These are phyloP conservation scores for Eidolon dupreanum DNA, from an alignment of 2,797 vertebrate genomes.

Conservation along the genomic window DNA sequence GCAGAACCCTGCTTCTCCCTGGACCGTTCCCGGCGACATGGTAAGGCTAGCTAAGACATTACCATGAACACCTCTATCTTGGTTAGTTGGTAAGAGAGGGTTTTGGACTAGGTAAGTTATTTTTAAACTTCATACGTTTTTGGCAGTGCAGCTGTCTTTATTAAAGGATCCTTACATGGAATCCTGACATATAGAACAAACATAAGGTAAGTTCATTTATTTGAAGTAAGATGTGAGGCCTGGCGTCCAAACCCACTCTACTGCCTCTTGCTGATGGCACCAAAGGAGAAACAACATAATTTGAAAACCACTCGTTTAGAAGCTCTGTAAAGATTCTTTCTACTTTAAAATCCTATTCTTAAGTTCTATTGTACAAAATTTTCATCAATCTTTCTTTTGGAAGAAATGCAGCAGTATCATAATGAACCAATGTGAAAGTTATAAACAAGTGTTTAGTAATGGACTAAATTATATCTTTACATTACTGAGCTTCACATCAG, in stretches of 20 bases:
- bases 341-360: background rate
- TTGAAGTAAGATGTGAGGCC: background rate
- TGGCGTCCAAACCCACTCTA: background rate
- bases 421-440: background rate
- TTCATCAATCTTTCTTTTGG: background rate
- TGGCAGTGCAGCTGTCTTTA: background rate
- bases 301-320: background rate
- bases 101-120: background rate
- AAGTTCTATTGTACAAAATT: background rate
- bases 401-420: background rate
- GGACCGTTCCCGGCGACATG: accelerated
- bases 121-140: background rate
- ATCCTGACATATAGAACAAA: background rate
- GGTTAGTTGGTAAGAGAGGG: background rate
- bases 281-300: background rate
- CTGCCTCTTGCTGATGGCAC: background rate
- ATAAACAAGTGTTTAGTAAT: background rate
- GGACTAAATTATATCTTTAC: background rate
- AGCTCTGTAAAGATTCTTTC: background rate
- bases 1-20: background rate
- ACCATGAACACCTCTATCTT: background rate
- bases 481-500: background rate
- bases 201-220: background rate
- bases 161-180: background rate
- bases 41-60: background rate